Evolutionary conservation across 2,888 invertebrate species (phyloP).

Genomic region (Cataglyphis livida): DNA sequence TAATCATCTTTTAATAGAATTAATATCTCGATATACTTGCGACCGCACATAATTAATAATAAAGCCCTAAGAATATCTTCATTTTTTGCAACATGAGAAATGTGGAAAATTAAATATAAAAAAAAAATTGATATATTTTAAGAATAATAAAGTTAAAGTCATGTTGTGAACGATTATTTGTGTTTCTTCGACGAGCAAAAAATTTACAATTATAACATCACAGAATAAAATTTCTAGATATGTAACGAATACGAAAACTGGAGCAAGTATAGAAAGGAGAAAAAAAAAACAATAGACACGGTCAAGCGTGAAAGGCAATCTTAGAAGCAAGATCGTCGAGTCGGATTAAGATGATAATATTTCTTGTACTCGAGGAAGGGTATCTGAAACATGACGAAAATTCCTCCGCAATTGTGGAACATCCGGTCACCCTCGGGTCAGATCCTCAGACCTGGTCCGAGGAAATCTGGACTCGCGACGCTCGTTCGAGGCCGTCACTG

Average conservation of each 20-base stretch:
- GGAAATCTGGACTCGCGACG: constrained; percentile 42
- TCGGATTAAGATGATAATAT: neutral
- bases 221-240: neutral
- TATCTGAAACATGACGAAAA: neutral
- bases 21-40: neutral
- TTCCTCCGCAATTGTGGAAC: constrained; percentile 30
- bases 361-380: neutral
- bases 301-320: neutral
- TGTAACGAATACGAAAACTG: neutral
- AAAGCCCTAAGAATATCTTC: neutral
- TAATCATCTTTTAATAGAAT: neutral
- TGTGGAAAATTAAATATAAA: constrained; percentile 3
- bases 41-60: neutral
- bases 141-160: neutral
- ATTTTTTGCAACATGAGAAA: neutral
- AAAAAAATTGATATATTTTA: neutral
- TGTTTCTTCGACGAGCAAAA: neutral
- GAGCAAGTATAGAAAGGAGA: neutral
- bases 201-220: neutral
- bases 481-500: constrained; percentile 74
- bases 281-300: neutral
- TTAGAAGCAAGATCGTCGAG: neutral
- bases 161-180: neutral
- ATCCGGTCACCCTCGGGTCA: constrained; percentile 32
- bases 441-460: constrained; percentile 25